phyloP scores from a whole-genome alignment of 1,140 invertebrate species.

The Drosophila kikkawai region DNA sequence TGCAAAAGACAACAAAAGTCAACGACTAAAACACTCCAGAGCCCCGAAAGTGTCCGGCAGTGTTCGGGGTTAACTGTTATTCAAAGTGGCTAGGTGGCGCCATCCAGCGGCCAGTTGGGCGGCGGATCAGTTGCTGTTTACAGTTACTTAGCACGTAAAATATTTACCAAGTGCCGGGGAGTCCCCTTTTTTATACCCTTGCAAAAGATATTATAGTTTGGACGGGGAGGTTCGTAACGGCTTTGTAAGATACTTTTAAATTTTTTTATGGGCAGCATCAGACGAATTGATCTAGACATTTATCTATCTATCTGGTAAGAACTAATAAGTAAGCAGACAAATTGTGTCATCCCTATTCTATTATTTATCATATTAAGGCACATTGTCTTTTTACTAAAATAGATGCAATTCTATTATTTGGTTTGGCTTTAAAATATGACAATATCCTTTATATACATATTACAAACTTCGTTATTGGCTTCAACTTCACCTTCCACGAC shows the following conservation, averaged over 20 bases:
- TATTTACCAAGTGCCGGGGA: conserved; percentile 42
- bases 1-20: conserved; percentile 73
- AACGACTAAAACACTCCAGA: conserved; percentile 75
- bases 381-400: too few species aligned
- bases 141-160: conserved; percentile 73
- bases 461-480: background rate
- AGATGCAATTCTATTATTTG: background rate
- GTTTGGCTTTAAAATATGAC: background rate
- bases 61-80: conserved; percentile 32
- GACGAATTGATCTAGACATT: background rate
- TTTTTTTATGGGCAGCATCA: background rate
- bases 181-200: background rate
- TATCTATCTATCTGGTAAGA: too few species aligned
- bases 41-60: conserved; percentile 65
- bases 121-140: conserved; percentile 60
- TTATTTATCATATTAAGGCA: too few species aligned
- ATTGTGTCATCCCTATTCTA: too few species aligned
- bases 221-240: background rate
- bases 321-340: too few species aligned
- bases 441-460: background rate
- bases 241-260: background rate
- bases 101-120: conserved; percentile 15
- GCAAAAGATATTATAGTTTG: too few species aligned
- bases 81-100: conserved; percentile 27
- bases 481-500: background rate